Evolutionary conservation across 2,797 vertebrate species (phyloP), one percentile per base, ranked within the genome.

Genomic region (Pangasius sanitwongsei): DNA sequence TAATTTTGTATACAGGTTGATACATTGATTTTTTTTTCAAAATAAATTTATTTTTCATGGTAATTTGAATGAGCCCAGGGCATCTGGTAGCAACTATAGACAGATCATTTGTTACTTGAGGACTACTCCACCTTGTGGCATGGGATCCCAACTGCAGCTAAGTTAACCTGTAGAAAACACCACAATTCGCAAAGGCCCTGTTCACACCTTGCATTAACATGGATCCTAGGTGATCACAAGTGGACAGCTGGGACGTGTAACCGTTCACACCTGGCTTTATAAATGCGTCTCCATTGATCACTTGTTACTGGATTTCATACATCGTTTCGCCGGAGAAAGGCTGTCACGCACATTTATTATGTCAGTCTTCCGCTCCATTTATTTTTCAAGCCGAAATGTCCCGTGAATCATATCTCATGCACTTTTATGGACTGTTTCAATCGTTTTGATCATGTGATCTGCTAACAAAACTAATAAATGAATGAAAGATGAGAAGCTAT

Each of bases 61-160:
- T 48, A 2, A 50, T n/a, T n/a, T 53, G 75, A 74, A 74, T 44
- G 8, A 74, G 9, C 8, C 37, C 41, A 72, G 5, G 13, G 31
- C 4, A 13, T 25, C 9, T 59, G 18, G 31, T 41, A 83, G 11
- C 13, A 65, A 34, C 63, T 53, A 69, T 6, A 69, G 63, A 53
- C 3, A 15, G n/a, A 34, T 31, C 0, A 2, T 53, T 85, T 85
- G 83, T 34, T 55, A 86, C 70, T 89, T 90, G 89, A 80, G 50
- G n/a, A 91, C 82, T 81, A 65, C 87, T 85, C 91, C 91, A 88
- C 89, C 91, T 87, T 72, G 91, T 93, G 91, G 90, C 67, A 67
- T 4, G 57, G 53, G 61, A 59, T 83, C 23, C 28, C 41, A 87
- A 89, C 81, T 91, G 75, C 89, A 92, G 70, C 11, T 50, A 61